These are phyloP conservation scores for Psammodynastes pulverulentus DNA, from an alignment of 2,113 vertebrate genomes.

Conservation along the genomic window DNA sequence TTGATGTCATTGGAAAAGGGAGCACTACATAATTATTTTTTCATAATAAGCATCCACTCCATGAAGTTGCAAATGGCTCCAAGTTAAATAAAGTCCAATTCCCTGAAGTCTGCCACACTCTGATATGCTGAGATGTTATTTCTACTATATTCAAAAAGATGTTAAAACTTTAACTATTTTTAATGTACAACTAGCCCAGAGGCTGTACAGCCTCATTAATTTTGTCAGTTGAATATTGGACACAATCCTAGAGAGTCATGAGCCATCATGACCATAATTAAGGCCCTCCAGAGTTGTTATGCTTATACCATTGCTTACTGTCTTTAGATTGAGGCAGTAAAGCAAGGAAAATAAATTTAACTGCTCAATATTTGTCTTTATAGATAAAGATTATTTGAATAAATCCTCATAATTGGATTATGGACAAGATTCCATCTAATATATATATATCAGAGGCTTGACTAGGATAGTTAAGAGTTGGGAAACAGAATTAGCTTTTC, in stretches of 20 bases:
- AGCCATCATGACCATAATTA: neutral
- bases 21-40: constrained; percentile 19
- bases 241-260: neutral
- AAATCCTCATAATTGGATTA: neutral
- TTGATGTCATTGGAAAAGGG: constrained; percentile 17
- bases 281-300: neutral
- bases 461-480: neutral
- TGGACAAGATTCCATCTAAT: neutral
- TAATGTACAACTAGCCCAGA: neutral
- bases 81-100: neutral
- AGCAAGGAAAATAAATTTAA: neutral
- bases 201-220: neutral
- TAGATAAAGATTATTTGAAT: neutral
- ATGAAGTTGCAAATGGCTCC: neutral
- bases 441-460: neutral
- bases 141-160: neutral
- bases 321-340: neutral
- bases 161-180: constrained; percentile 14
- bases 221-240: neutral
- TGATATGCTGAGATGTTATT: neutral
- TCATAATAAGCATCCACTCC: neutral
- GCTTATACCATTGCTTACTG: neutral
- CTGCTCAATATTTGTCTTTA: neutral
- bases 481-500: neutral
- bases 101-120: neutral